Conservation (phyloP, 1,140 invertebrate species). For the Melanaphis sacchari region DNA sequence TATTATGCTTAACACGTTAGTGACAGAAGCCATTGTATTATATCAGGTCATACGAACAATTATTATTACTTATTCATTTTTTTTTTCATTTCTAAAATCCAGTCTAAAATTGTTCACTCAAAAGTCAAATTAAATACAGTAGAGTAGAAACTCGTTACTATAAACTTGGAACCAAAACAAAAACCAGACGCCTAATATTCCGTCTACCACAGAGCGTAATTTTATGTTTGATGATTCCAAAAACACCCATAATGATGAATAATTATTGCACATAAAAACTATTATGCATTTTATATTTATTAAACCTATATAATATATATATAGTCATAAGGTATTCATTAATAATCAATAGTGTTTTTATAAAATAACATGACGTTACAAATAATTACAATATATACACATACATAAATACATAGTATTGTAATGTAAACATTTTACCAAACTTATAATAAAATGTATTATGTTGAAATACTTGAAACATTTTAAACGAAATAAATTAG, state of each 20-base stretch:
- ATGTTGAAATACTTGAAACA: neutral
- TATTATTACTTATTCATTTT: neutral
- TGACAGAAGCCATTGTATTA: too few species aligned
- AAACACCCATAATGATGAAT: neutral
- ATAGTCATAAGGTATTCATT: too few species aligned
- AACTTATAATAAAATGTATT: neutral
- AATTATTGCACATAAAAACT: neutral
- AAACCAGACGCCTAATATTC: neutral
- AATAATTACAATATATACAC: neutral
- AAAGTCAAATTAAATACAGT: neutral
- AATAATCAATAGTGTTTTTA: neutral
- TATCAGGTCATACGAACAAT: too few species aligned
- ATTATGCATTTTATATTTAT: neutral
- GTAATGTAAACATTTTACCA: neutral
- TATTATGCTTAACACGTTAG: too few species aligned
- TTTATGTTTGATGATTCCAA: neutral
- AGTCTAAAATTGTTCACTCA: neutral
- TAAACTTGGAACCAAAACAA: neutral
- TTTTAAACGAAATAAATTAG: neutral
- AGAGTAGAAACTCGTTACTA: neutral
- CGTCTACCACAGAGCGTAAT: neutral
- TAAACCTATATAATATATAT: neutral
- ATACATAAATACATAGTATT: neutral
- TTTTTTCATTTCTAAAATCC: neutral
- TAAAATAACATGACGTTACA: neutral